phyloP scores from a whole-genome alignment of 2,113 vertebrate species.

The Salvelinus alpinus region DNA sequence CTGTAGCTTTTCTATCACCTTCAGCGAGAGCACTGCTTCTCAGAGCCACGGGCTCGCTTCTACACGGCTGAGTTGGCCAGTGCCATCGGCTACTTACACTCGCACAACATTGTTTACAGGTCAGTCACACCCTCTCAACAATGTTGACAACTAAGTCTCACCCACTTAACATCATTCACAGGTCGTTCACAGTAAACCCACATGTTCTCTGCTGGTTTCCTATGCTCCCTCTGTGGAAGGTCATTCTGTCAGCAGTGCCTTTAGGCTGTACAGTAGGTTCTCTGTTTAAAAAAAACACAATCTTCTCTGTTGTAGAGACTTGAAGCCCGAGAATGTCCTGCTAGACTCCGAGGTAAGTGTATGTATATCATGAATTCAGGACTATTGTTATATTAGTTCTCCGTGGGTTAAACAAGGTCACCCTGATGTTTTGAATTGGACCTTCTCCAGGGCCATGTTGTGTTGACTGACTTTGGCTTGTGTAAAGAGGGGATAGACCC shows the following conservation, averaged over 20 bases:
- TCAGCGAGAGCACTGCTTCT: constrained; percentile 90
- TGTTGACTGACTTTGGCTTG: constrained; percentile 94
- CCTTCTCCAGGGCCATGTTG: constrained; percentile 85
- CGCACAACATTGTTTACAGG: constrained; percentile 96
- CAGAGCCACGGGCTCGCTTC: constrained; percentile 91
- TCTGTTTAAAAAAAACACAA: background rate
- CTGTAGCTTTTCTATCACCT: constrained; percentile 93
- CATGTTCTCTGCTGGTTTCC: background rate
- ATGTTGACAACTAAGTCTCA: too few species aligned
- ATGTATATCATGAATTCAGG: background rate
- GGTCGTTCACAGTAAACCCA: background rate
- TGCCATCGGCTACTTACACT: constrained; percentile 94
- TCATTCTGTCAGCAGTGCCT: too few species aligned
- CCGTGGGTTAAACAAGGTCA: too few species aligned
- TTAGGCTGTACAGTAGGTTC: background rate
- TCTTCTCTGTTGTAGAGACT: constrained; percentile 77
- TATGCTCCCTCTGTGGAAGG: too few species aligned
- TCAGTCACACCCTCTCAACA: constrained; percentile 46
- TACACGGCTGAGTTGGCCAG: constrained; percentile 92
- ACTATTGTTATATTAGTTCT: background rate
- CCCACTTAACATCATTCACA: too few species aligned
- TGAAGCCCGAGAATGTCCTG: constrained; percentile 98
- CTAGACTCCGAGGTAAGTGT: constrained; percentile 86
- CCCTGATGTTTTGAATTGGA: too few species aligned
- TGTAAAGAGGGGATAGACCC: constrained; percentile 96